Conservation (phyloP, 2,797 vertebrate species). For the Takifugu ocellatus region DNA sequence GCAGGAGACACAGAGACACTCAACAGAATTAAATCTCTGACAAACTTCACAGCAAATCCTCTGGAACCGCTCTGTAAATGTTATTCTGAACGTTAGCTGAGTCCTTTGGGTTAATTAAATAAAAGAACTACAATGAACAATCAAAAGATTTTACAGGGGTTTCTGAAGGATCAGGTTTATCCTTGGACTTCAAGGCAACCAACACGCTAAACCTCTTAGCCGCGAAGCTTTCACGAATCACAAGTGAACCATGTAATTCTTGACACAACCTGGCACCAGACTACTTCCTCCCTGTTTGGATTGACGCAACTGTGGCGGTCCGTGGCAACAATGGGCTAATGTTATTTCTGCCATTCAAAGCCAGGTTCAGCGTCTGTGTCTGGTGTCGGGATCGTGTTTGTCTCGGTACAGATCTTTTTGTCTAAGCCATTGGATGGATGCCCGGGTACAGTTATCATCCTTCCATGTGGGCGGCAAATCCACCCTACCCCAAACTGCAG, state of each 20-base stretch:
- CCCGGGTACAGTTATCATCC: constrained; percentile 43
- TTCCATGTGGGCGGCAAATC: constrained; percentile 41
- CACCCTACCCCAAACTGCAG: constrained; percentile 36
- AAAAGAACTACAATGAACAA: no score
- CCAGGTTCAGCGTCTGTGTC: constrained; percentile 30
- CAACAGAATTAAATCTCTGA: no score
- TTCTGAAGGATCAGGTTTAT: constrained; percentile 9
- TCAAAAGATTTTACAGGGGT: no score
- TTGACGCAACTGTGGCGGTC: constrained; percentile 19
- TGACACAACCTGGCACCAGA: constrained; percentile 49
- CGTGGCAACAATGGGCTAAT: constrained; percentile 29
- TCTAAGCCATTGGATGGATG: constrained; percentile 41
- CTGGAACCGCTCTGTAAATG: no score
- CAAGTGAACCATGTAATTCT: constrained; percentile 27
- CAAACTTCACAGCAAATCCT: no score
- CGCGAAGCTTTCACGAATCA: constrained; percentile 40
- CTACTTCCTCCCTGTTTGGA: constrained; percentile 30
- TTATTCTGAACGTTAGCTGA: no score
- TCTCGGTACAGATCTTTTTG: constrained; percentile 52
- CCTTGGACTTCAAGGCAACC: constrained; percentile 1
- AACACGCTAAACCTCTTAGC: constrained; percentile 39
- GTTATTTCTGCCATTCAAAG: constrained; percentile 37
- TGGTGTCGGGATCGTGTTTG: constrained; percentile 21
- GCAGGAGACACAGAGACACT: no score
- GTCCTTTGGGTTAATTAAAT: no score